These are phyloP conservation scores for Tribolium madens DNA, from an alignment of 1,140 invertebrate species.

Conservation along the genomic window DNA sequence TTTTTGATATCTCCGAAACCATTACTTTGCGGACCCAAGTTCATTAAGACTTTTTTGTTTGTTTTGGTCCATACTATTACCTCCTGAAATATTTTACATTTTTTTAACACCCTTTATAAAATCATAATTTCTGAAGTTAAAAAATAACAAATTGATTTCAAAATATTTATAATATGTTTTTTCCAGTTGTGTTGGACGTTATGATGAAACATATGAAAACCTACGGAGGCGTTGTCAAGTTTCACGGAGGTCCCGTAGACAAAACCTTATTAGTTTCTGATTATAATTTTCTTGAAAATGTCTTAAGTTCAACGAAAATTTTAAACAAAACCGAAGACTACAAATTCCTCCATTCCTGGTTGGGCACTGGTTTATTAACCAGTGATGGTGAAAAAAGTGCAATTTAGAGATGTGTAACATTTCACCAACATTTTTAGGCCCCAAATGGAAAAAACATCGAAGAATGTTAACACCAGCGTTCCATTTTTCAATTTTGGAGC, in stretches of 20 bases:
- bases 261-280: slow-evolving; percentile 44
- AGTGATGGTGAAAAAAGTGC: slow-evolving; percentile 67
- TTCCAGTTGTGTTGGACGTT: slow-evolving; percentile 47
- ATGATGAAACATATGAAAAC: slow-evolving; percentile 42
- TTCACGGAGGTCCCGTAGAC: slow-evolving; percentile 1
- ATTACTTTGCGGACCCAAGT: too few relatives aligned
- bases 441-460: slow-evolving; percentile 74
- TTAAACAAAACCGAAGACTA: slow-evolving; percentile 82
- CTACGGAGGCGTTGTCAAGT: slow-evolving; percentile 32
- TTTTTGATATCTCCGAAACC: too few relatives aligned
- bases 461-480: slow-evolving; percentile 85
- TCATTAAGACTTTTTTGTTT: too few relatives aligned
- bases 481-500: slow-evolving; percentile 85
- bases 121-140: too few relatives aligned
- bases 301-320: slow-evolving; percentile 78
- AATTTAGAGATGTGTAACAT: not conserved
- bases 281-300: slow-evolving; percentile 58
- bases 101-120: too few relatives aligned
- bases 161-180: too few relatives aligned
- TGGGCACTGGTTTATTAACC: slow-evolving; percentile 82
- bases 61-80: too few relatives aligned
- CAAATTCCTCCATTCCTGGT: slow-evolving; percentile 78
- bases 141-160: too few relatives aligned
- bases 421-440: slow-evolving; percentile 29
- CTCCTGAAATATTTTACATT: too few relatives aligned